A percentile compares a stretch with the other conserved stretches of the same genome.
Conservation (phyloP, 2,888 invertebrate genomes). For the Drosophila peninsularis region DNA sequence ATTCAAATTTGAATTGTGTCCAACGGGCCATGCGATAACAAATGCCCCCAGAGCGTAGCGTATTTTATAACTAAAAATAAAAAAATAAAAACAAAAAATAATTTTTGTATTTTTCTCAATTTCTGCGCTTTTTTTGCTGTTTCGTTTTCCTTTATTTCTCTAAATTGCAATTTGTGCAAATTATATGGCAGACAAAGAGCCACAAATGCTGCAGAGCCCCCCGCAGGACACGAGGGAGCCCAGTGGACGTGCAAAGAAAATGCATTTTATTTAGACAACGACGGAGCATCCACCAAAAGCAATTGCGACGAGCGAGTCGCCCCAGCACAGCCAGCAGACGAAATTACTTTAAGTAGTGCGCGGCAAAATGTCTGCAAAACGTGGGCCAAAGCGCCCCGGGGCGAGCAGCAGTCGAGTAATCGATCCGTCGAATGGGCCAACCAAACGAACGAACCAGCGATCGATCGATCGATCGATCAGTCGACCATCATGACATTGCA, state of each 20-base stretch:
- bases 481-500: slow-evolving; percentile 52
- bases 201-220: slow-evolving; percentile 53
- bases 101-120: slow-evolving; percentile 54
- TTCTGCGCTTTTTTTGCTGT: slow-evolving; percentile 38
- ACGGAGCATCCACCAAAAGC: slow-evolving; percentile 32
- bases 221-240: slow-evolving; percentile 33
- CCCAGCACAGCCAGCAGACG: slow-evolving; percentile 8
- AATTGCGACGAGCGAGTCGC: slow-evolving; percentile 18
- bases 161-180: slow-evolving; percentile 80
- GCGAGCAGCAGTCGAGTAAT: slow-evolving; percentile 5
- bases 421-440: slow-evolving; percentile 21
- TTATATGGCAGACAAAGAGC: slow-evolving; percentile 75
- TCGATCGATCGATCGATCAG: slow-evolving; percentile 49
- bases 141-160: slow-evolving; percentile 72
- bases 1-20: background rate
- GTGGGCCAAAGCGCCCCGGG: slow-evolving; percentile 66
- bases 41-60: slow-evolving; percentile 12
- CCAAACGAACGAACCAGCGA: slow-evolving; percentile 16
- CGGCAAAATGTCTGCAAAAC: slow-evolving; percentile 77
- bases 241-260: slow-evolving; percentile 65
- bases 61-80: slow-evolving; percentile 26
- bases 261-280: slow-evolving; percentile 69
- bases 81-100: slow-evolving; percentile 28
- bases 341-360: slow-evolving; percentile 67
- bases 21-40: background rate